Base-by-base conservation (phyloP, 2,888 invertebrate genomes). In the Zygogramma bicolorata region DNA sequence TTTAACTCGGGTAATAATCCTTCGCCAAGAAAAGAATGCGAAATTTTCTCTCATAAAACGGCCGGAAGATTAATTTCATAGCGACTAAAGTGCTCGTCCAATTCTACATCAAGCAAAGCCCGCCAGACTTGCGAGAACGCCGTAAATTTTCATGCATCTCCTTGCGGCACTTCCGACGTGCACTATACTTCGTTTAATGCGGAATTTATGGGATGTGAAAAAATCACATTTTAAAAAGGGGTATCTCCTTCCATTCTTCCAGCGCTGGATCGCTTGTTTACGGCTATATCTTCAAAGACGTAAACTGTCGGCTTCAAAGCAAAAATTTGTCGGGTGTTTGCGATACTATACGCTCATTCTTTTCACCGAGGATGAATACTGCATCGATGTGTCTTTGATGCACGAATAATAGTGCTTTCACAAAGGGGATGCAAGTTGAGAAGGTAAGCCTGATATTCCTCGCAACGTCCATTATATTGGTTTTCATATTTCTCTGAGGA, bases 231-330 rank as follows among this genome's bases (percentile, higher is more conserved):
- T 25, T 68, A 34, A 68, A 73, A 69, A 62, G 42, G 60, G 58
- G 53, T 31, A 62, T 34, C 34, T 46, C 62, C 38, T 71, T 68
- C 58, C 68, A 65, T 69, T 65, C 60, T 58, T 53, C 62, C 46
- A 61, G 72, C 61, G 22, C 58, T 69, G 40, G 38, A 53, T 22
- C 22, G 65, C 40, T 53, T 60, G 31, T 57, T 68, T 58, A 66
- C 31, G 15, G 22, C 25, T 65, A 34, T 65, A 59, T 70, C 62
- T 46, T 63, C 66, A 59, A 73, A 73, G 69, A 57, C 62, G 38
- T 73, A 73, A 73, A 53, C 67, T 46, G 65, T 65, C 60, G 53
- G 70, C 70, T 66, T 70, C 70, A 65, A 70, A 67, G 66, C 38
- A n/a, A 68, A 49, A 65, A 73, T 63, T 60, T 70, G 31, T 68